Evolutionary conservation across 2,797 vertebrate genomes (phyloP), one percentile per base, ranked within the genome.

Genomic region (Hypotaenidia okinawae): DNA sequence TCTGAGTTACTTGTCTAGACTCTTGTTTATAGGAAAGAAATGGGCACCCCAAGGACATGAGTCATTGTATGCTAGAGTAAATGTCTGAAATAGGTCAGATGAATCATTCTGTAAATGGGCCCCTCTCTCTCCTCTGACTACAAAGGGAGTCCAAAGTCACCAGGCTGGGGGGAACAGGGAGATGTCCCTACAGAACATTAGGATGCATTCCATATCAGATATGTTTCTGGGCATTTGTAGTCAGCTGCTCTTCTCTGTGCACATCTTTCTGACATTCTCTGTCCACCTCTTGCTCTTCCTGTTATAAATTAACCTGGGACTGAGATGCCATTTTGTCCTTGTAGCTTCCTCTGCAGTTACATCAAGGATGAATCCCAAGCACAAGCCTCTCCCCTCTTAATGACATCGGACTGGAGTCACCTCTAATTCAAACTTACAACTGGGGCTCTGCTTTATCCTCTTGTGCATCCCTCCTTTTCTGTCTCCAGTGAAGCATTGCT

Each of bases 1-100:
- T 95, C 84, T 45, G 86, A 95, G 92, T 94, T 96, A 89, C 90
- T 97, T 94, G 96, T 97, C 94, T 97, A 95, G 96, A 96, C 96
- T 96, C 91, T 93, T 97, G 95, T 97, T 97, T 97, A 95, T 95
- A 93, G 94, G 94, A 95, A 97, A 97, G 94, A 95, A 96, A 95
- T 93, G 96, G 96, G 92, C 90, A 97, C 90, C 94, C 90, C 84
- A 94, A 97, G 89, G 90, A 96, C 94, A 83, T 97, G 96, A 97
- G 95, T 97, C 96, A 97, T 58, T 89, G 92, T 90, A 89, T 77
- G 93, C 92, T 89, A n/a, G 96, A 96, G 95, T 95, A 95, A 92
- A 94, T 83, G 92, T 95, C 92, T 92, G 43, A 95, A 96, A 92
- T 95, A 89, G 94, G 94, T 94, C 94, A 96, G 94, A 96, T 96